These are phyloP conservation scores for Cosmorhoe ocellata DNA, from an alignment of 2,888 invertebrate species.

Conservation along the genomic window DNA sequence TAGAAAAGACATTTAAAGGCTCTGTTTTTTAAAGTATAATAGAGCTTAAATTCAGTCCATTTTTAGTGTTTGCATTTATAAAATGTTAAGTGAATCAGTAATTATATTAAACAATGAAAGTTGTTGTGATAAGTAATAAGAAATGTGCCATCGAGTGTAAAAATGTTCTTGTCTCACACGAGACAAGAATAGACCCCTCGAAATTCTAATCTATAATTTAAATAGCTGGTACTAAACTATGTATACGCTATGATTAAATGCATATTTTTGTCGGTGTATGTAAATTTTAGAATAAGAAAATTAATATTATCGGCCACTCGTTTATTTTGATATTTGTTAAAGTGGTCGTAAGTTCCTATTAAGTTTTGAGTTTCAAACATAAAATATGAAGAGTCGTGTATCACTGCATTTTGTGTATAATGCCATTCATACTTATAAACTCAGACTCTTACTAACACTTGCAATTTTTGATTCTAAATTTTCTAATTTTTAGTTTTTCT, in stretches of 20 bases:
- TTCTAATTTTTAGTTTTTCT: too few relatives aligned
- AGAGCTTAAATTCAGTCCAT: slow-evolving; percentile 35
- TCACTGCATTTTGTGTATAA: too few relatives aligned
- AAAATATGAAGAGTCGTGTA: too few relatives aligned
- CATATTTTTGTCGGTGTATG: slow-evolving; percentile 32
- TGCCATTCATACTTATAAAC: too few relatives aligned
- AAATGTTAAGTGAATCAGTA: slow-evolving; percentile 21
- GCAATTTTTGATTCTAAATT: too few relatives aligned
- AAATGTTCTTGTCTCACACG: not conserved
- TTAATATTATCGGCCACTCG: slow-evolving; percentile 54
- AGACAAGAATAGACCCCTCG: not conserved
- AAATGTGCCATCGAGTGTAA: slow-evolving; percentile 22
- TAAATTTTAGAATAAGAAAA: slow-evolving; percentile 39
- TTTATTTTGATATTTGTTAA: slow-evolving; percentile 46
- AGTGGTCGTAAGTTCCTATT: slow-evolving; percentile 78
- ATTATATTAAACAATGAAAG: slow-evolving; percentile 12
- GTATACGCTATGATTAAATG: slow-evolving; percentile 25
- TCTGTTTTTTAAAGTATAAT: slow-evolving; percentile 24
- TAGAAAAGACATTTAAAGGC: slow-evolving; percentile 17
- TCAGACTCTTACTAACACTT: too few relatives aligned
- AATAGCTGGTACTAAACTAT: slow-evolving; percentile 20
- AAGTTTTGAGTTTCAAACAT: slow-evolving; percentile 40
- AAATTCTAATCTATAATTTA: not conserved
- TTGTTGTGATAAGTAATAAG: slow-evolving; percentile 21
- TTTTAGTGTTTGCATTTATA: slow-evolving; percentile 34